Evolutionary conservation across 2,797 vertebrate genomes (phyloP), one percentile per base, ranked within the genome.

Genomic region (Takifugu rubripes): DNA sequence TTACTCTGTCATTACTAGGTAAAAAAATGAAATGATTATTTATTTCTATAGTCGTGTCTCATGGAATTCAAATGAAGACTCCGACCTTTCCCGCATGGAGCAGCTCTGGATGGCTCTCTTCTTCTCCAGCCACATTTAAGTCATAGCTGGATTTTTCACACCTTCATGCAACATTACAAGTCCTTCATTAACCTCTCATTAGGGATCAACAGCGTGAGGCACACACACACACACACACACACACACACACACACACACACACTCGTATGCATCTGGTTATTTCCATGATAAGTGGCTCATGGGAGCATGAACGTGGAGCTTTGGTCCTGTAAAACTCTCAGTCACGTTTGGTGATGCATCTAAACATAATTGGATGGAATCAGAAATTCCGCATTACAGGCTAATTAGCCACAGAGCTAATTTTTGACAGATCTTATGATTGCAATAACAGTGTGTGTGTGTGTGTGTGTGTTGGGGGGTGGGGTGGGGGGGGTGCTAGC

Each of bases 351-450:
- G 56, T 68, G 66, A 65, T 68, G 64, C 50, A 25, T 70, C 74
- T 55, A 53, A 26, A 60, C 65, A 49, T 84, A 79, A 81, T 76
- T 79, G 73, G 68, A 75, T 75, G 71, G 64, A 70, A 66, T 76
- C 70, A 76, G 54, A 77, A 81, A 77, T 67, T 64, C 69, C 54
- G 63, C 74, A 68, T 76, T 59, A 68, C 52, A 27, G 65, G 61
- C 75, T 77, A 80, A 80, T 82, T 77, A 77, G 81, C 75, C 58
- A n/a, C 61, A 59, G 72, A 64, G 73, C 66, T 70, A 68, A 77
- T 79, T 81, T 84, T 61, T 84, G 77, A 84, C 80, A 81, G 70
- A 73, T 81, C 84, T 83, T 73, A 86, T 70, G 65, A 84, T 83
- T 82, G 57, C 59, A 77, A 76, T 78, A 75, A 79, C 66, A 66